phyloP scores from a whole-genome alignment of 2,888 invertebrate genomes.

The Amphipyra berbera region DNA sequence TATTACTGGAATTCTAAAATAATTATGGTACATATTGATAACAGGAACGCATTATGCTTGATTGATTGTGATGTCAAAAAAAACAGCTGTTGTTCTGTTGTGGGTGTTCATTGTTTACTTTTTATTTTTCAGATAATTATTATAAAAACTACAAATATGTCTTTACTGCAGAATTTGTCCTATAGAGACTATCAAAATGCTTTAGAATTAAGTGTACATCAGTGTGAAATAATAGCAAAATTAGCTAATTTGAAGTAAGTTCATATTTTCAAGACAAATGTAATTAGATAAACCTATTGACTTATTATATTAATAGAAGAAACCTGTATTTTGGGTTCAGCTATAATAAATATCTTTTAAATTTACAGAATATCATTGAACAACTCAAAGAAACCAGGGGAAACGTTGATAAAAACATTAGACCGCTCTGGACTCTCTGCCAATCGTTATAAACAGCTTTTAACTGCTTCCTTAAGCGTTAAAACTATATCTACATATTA shows the following conservation, averaged over 20 bases:
- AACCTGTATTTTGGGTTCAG: not conserved
- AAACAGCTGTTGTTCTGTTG: not conserved
- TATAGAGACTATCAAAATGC: slow-evolving; percentile 78
- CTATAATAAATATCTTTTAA: not conserved
- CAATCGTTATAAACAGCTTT: slow-evolving; percentile 67
- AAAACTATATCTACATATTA: slow-evolving; percentile 75
- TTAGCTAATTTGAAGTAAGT: slow-evolving; percentile 78
- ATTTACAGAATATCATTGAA: slow-evolving; percentile 71
- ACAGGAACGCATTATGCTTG: too few species aligned
- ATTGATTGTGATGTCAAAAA: too few species aligned
- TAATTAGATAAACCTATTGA: not conserved
- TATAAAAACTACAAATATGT: slow-evolving; percentile 65
- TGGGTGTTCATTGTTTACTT: not conserved
- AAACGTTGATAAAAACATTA: slow-evolving; percentile 75
- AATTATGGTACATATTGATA: too few species aligned
- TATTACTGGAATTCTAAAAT: too few species aligned
- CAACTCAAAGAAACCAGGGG: slow-evolving; percentile 75
- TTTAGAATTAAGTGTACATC: slow-evolving; percentile 67
- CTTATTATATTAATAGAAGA: too few species aligned
- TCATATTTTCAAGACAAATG: not conserved
- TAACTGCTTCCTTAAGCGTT: slow-evolving; percentile 59
- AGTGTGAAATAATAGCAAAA: slow-evolving; percentile 79
- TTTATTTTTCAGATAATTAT: not conserved
- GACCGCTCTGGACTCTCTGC: slow-evolving; percentile 75
- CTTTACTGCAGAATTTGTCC: slow-evolving; percentile 76